These are phyloP conservation scores for Gymnarchus niloticus DNA, from an alignment of 2,113 vertebrate species.

Conservation along the genomic window DNA sequence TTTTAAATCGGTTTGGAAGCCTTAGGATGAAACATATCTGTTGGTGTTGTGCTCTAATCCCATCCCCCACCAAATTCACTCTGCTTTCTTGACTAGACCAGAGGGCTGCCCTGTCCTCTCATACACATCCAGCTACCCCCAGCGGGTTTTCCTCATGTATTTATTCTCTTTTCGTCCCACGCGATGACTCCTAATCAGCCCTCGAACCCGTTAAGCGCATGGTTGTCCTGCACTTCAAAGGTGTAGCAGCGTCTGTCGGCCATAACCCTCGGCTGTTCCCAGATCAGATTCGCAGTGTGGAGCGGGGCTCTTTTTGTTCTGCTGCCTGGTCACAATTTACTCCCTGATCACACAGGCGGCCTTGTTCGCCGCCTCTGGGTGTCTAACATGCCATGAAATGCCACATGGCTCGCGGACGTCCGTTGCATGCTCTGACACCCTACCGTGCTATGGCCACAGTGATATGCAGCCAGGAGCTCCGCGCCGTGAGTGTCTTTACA, in stretches of 20 bases:
- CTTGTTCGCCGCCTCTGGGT: not conserved
- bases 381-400: not conserved
- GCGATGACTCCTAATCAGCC: not conserved
- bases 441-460: not conserved
- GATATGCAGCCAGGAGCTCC: not conserved
- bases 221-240: not conserved
- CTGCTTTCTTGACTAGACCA: not conserved
- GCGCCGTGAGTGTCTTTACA: not conserved
- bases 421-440: not conserved
- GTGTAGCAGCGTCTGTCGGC: not conserved
- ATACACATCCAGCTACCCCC: not conserved
- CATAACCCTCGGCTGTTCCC: not conserved
- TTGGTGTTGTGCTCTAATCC: not conserved
- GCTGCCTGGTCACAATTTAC: not conserved
- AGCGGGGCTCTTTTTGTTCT: not conserved
- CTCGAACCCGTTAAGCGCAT: not conserved
- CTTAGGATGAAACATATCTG: not conserved
- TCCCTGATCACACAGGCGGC: not conserved
- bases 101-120: not conserved
- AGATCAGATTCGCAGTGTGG: not conserved
- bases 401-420: not conserved
- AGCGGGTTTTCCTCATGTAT: not conserved
- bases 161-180: not conserved
- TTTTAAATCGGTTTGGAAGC: not conserved
- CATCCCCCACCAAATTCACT: not conserved